Evolutionary conservation across 2,888 invertebrate genomes (phyloP), one percentile per base, ranked within the genome.

Genomic region (Eupithecia centaureata): DNA sequence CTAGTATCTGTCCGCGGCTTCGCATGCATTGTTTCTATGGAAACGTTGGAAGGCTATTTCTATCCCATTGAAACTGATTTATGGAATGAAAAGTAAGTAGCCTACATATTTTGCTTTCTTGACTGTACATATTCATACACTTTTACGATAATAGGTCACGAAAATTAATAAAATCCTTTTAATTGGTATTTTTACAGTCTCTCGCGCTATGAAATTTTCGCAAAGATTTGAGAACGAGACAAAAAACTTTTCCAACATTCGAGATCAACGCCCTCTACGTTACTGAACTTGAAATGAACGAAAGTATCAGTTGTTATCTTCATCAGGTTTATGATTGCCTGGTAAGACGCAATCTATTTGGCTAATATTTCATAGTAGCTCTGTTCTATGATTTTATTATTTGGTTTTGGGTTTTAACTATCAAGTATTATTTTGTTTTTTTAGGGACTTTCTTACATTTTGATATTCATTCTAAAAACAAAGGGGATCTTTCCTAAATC

Each of bases 271-370:
- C 8, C 30, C 52, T 27, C 27, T n/a, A 10, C 3, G 54, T 56
- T n/a, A 56, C 18, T 56, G 54, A 56, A 56, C 54, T 56, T 56
- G 54, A 28, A 30, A 56, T 28, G 54, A 10, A 47, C 18, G 47
- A 47, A 22, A 22, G 47, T 47, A 47, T 18, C 47, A 47, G 30
- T 30, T 28, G 28, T 52, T 27, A 52, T 25, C 54, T 56, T 8
- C 28, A 28, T 13, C 27, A 52, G 30, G 10, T 10, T n/a, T 56
- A 28, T 56, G 54, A 12, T 56, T n/a, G 30, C 54, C 30, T 56
- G 54, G 54, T 56, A 56, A 42, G 32, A 57, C 32, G 38, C 18
- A 42, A 18, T 42, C 18, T 12, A 22, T 47, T 47, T 47, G 10
- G 47, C 18, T 42, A 0, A 5, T 30, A 18, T 42, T 42, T 42